Evolutionary conservation across 1,140 invertebrate species (phyloP).

Genomic region (Megalonaias nervosa): DNA sequence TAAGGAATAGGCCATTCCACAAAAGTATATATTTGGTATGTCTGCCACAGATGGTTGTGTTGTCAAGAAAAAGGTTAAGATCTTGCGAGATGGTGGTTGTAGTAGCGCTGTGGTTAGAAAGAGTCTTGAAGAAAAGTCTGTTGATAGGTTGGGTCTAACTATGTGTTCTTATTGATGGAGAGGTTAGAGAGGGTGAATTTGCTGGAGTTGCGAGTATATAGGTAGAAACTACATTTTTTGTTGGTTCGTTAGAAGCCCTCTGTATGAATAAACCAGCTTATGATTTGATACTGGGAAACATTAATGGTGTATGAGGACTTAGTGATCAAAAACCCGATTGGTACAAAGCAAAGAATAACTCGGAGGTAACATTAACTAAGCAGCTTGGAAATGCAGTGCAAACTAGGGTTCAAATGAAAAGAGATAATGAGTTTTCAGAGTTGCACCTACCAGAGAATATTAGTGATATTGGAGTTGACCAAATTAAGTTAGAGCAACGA

Average conservation of each 20-base stretch:
- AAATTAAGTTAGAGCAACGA: slow-evolving; percentile 1
- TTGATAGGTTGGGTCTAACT: slow-evolving; percentile 19
- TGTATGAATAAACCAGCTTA: slow-evolving; percentile 42
- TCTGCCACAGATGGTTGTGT: slow-evolving; percentile 17
- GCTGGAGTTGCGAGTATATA: slow-evolving; percentile 20
- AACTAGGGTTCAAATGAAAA: not conserved
- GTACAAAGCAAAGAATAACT: not conserved
- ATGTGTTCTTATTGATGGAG: slow-evolving; percentile 36
- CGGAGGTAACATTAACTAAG: too few relatives aligned
- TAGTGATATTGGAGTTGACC: not conserved
- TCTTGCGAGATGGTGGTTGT: slow-evolving; percentile 39
- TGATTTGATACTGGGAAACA: slow-evolving; percentile 41
- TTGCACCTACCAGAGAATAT: not conserved
- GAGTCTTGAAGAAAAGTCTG: not conserved
- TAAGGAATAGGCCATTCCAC: too few relatives aligned
- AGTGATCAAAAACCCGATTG: not conserved
- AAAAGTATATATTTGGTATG: not conserved
- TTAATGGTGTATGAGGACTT: slow-evolving; percentile 16
- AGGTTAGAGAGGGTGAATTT: slow-evolving; percentile 5
- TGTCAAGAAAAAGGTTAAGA: slow-evolving; percentile 6
- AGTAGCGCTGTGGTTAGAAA: slow-evolving; percentile 32
- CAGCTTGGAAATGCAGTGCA: too few relatives aligned
- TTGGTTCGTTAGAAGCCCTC: slow-evolving; percentile 17
- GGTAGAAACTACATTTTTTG: slow-evolving; percentile 39
- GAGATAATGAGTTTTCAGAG: not conserved